These are phyloP conservation scores for Megaustenia siamemsis DNA, from an alignment of 2,888 invertebrate genomes.

Conservation along the genomic window DNA sequence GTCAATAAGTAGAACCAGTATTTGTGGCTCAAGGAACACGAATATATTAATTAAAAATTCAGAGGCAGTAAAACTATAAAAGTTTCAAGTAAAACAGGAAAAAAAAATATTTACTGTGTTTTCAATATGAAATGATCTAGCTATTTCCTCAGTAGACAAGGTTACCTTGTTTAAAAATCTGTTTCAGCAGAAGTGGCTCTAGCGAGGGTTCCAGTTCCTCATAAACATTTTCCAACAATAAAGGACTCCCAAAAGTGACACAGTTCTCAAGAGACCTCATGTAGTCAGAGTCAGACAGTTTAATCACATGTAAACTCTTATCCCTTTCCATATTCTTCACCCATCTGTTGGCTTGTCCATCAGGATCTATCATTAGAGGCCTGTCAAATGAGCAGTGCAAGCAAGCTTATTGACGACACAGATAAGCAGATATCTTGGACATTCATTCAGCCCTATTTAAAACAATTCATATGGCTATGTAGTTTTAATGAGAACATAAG, in stretches of 20 bases:
- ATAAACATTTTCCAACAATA: conserved; percentile 93
- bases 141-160: neutral
- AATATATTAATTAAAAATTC: too few relatives aligned
- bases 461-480: too few relatives aligned
- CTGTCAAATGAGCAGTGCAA: conserved; percentile 61
- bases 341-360: conserved; percentile 94
- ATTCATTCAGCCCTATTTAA: too few relatives aligned
- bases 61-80: too few relatives aligned
- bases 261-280: conserved; percentile 89
- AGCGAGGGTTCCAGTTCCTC: conserved; percentile 95
- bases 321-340: conserved; percentile 90
- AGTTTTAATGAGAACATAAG: too few relatives aligned
- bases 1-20: too few relatives aligned
- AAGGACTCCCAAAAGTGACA: conserved; percentile 90
- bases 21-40: too few relatives aligned
- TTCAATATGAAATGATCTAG: too few relatives aligned
- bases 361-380: conserved; percentile 97
- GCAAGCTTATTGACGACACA: too few relatives aligned
- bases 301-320: conserved; percentile 86
- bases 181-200: conserved; percentile 92
- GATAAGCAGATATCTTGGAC: too few relatives aligned
- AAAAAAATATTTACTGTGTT: too few relatives aligned
- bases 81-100: too few relatives aligned
- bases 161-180: conserved; percentile 91
- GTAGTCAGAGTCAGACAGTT: conserved; percentile 88